Base-by-base conservation (phyloP, 1,140 invertebrate species). In the Leptopilina clavipes region DNA sequence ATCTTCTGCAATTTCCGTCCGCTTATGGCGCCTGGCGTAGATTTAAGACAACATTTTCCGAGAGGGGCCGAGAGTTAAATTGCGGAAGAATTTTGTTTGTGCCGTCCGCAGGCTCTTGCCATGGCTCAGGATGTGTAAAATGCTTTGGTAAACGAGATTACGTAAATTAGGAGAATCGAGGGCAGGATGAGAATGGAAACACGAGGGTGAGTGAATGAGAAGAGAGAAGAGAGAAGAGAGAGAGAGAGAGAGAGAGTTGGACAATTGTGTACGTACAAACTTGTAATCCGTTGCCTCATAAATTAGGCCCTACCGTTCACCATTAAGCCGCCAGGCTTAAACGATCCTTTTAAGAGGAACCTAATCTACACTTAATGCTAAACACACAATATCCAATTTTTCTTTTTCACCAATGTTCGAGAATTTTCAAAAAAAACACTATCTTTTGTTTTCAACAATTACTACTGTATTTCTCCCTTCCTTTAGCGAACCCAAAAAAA, bases 261-360 rank as follows among this genome's bases (percentile, higher is more conserved):
- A 75, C 81, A 80, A 84, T 84, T 84, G 82, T 79, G 72, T 81
- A 82, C 81, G 79, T 79, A 81, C 83, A 81, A 84, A 84, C 79
- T 84, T 84, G 83, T 84, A 84, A 84, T 84, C 83, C 83, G 37
- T 74, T 72, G 81, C 82, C 80, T 81, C 80, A 80, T 84, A 84
- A 84, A 84, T 83, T 83, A 72, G 75, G 70, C 52, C 43, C 22
- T 70, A 45, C 37, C 44, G 48, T 72, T 70, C 71, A 65, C 11
- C 54, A 52, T 44, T 74, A 84, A 84, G 79, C 82, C 82, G 72
- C 81, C 81, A 80, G 81, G 82, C 82, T 84, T 84, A 83, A 84
- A 83, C 78, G 80, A 82, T 82, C 83, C 83, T 82, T 84, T 84
- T 84, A 83, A 84, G 80, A 82, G 79, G 79, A 78, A 81, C 81